These are phyloP conservation scores for Coendou prehensilis DNA, from an alignment of 2,797 vertebrate genomes.

Conservation along the genomic window DNA sequence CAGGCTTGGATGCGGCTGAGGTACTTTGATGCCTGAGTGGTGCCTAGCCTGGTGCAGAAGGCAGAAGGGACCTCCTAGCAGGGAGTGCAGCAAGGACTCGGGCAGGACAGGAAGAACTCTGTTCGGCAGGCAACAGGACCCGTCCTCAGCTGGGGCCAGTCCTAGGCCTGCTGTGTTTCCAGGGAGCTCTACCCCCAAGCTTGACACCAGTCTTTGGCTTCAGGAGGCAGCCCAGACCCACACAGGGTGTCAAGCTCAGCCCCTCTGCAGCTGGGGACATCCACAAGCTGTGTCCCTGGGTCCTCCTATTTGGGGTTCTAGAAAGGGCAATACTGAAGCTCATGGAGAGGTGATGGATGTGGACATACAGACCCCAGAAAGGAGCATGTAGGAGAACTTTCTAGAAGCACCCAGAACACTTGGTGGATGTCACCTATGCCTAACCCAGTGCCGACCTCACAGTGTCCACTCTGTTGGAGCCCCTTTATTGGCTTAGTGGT, in stretches of 20 bases:
- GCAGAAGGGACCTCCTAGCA: background rate
- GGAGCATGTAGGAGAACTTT: background rate
- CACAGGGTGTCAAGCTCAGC: background rate
- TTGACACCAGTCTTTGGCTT: background rate
- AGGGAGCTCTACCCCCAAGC: background rate
- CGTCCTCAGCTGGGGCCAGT: accelerated
- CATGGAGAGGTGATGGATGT: background rate
- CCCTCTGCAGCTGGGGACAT: background rate
- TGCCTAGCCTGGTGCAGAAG: background rate
- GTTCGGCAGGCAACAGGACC: background rate
- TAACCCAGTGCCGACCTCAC: background rate
- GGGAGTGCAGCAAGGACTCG: background rate
- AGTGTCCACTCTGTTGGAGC: background rate
- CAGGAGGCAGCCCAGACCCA: background rate
- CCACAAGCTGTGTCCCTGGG: background rate
- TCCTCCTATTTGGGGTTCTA: background rate
- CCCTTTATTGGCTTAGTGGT: background rate
- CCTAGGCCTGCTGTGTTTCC: background rate
- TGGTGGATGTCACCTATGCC: background rate
- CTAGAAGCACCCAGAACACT: background rate
- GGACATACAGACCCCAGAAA: background rate
- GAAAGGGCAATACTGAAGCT: background rate
- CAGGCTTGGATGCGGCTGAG: background rate
- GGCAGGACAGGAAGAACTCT: background rate
- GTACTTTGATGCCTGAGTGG: background rate